Base-by-base conservation (phyloP, 2,888 invertebrate genomes). In the Imbricaverruca yamaguchii region DNA sequence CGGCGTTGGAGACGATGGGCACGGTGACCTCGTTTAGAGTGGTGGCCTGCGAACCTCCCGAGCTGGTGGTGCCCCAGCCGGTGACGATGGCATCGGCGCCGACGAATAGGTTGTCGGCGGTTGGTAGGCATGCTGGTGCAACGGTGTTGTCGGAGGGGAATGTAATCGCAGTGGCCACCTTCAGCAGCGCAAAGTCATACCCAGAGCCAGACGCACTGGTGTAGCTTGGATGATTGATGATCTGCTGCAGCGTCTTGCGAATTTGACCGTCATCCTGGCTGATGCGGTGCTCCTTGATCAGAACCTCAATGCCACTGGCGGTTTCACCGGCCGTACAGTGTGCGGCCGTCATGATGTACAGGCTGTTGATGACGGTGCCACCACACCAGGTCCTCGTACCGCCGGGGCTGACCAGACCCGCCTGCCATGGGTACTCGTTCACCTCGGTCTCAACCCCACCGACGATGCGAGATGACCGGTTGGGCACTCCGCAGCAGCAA, bases 91-190 rank as follows among this genome's bases (percentile, higher is more conserved):
- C 81, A 0, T 65, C 56, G n/a, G 63, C 82, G 56, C 57, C 25
- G 21, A n/a, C 80, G 13, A 53, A 82, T 15, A n/a, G 18, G 79
- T 57, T 25, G 39, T 4, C 18, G 61, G 78, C 23, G 15, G 77
- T 53, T 13, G 82, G 80, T 57, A 82, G 80, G 57, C 82, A 82
- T 56, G 79, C 80, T n/a, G 82, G 82, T 21, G 80, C 80, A 10
- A 80, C 21, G 21, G 25, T 57, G 77, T 78, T 80, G 65, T 78
- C 77, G 63, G n/a, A 55, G 6, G 59, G 53, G 80, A 80, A 81
- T 8, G 65, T 18, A 56, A 81, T 39, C 61, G 81, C 25, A 39
- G 39, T 13, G 13, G 81, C 21, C 55, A 82, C 39, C 57, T 78
- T 74, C 15, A 82, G 56, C 55, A 82, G 79, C 18, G 82, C 61